Base-by-base conservation (phyloP, 2,888 invertebrate species). In the Platerodrilus igneus region DNA sequence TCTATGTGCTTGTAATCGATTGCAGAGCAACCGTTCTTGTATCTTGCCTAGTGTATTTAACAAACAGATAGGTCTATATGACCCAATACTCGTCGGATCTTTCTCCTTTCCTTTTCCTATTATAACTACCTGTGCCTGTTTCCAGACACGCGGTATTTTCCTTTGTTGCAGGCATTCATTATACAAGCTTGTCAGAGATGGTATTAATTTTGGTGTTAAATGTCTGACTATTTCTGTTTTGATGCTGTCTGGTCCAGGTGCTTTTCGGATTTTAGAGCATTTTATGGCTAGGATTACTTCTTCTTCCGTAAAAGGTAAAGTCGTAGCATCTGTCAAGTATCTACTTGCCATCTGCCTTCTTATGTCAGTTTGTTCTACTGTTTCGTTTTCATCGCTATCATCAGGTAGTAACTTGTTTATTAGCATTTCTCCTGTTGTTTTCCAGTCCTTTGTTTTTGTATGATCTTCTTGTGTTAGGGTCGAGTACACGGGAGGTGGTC, bases 161-260 rank as follows among this genome's bases (percentile, higher is more conserved):
- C 41, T 39, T 2, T 27, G 15, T 11, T 16, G 9, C 1, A 50
- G n/a, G 29, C 48, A 50, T 9, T 30, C 28, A 25, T 52, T 50
- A 6, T 25, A 45, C 0, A 51, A 21, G 3, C 6, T 8, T 7
- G 32, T 22, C 4, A 41, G 28, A 3, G 2, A 3, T 7, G 41
- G 37, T 2, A 11, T 1, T 16, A 41, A 2, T 13, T 27, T 11
- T 1, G 13, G n/a, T 6, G 4, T 7, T 1, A 29, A 7, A 2
- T 9, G 3, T 25, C 18, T 11, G 4, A 44, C n/a, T 7, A 39
- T 28, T 16, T 45, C 40, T 3, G 29, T 3, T 1, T 11, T 29
- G 1, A 40, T 41, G 6, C 33, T 22, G 10, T 45, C 45, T 1
- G 37, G 37, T 10, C 45, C 40, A 1, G 45, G 21, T 4, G 40